Conservation (phyloP, 64 coral and sea anemone species). For the Hydrozoanthus tunicans region DNA sequence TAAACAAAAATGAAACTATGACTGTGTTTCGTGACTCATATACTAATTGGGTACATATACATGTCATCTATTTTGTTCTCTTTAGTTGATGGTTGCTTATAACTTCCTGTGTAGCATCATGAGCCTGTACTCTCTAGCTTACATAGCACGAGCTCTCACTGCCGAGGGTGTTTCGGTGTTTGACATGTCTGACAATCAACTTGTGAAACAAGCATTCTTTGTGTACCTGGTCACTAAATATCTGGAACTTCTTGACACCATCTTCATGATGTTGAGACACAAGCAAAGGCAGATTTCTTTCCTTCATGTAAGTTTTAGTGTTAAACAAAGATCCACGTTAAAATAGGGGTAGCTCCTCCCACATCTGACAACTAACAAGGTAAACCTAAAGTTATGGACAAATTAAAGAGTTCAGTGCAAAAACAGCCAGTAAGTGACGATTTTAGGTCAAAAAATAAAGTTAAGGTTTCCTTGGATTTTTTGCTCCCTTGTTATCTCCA, state of each 20-base stretch:
- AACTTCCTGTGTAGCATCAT: conserved; percentile 90
- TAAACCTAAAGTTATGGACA: too few relatives aligned
- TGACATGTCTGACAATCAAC: conserved; percentile 52
- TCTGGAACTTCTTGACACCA: conserved; percentile 87
- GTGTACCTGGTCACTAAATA: conserved; percentile 93
- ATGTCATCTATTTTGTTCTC: too few relatives aligned
- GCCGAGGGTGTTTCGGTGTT: conserved; percentile 73
- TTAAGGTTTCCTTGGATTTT: too few relatives aligned
- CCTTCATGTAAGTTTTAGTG: conserved; percentile 82
- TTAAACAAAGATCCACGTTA: too few relatives aligned
- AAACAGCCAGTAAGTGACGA: too few relatives aligned
- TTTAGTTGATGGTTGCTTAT: conserved; percentile 85
- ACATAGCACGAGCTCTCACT: conserved; percentile 22
- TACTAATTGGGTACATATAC: too few relatives aligned
- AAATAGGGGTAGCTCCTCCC: too few relatives aligned
- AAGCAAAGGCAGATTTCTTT: conserved; percentile 88
- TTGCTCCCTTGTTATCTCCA: too few relatives aligned
- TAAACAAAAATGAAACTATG: too few relatives aligned
- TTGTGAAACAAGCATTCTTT: conserved; percentile 78
- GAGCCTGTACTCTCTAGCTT: conserved; percentile 79
- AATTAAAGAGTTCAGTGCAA: neutral
- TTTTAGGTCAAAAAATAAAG: too few relatives aligned
- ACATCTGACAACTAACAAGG: too few relatives aligned
- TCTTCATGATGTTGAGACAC: conserved; percentile 98
- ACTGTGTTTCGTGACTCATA: too few relatives aligned